These are phyloP conservation scores for Acronicta alni DNA, from an alignment of 2,888 invertebrate species.

Conservation along the genomic window DNA sequence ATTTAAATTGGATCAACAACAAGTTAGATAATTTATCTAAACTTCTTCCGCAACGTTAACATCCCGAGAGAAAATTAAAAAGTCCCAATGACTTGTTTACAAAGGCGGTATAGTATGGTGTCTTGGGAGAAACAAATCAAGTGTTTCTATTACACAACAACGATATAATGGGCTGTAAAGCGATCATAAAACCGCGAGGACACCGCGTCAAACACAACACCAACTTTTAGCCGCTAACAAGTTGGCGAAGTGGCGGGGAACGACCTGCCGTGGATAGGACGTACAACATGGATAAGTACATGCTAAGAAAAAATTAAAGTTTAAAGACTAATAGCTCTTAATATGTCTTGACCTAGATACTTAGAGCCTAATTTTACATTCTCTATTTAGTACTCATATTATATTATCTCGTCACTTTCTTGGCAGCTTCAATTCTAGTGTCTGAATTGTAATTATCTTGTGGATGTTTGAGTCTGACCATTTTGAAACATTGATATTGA, in stretches of 20 bases:
- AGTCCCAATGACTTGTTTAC: constrained; percentile 59
- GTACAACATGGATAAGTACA: no score
- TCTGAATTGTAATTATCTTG: no score
- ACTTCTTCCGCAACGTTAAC: constrained; percentile 33
- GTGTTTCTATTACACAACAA: constrained; percentile 62
- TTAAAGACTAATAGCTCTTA: no score
- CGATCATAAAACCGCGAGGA: constrained; percentile 59
- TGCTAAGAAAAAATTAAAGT: no score
- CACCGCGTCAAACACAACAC: constrained; percentile 50
- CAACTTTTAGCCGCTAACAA: constrained; percentile 54
- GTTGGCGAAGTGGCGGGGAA: constrained; percentile 21
- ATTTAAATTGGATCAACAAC: constrained; percentile 38
- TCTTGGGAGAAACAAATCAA: constrained; percentile 56
- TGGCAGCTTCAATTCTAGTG: no score
- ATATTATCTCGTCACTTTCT: no score
- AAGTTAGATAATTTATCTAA: constrained; percentile 24
- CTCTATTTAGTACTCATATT: no score
- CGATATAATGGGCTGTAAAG: constrained; percentile 63
- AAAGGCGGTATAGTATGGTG: constrained; percentile 39
- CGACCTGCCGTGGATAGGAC: constrained; percentile 33
- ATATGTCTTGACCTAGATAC: no score
- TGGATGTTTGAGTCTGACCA: no score
- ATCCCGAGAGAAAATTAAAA: constrained; percentile 56
- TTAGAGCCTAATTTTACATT: no score
- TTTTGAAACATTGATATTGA: no score